A percentile compares a stretch with the other conserved stretches of the same genome.
phyloP scores from a whole-genome alignment of 2,113 vertebrate genomes.

The Australoheros scitulus region DNA sequence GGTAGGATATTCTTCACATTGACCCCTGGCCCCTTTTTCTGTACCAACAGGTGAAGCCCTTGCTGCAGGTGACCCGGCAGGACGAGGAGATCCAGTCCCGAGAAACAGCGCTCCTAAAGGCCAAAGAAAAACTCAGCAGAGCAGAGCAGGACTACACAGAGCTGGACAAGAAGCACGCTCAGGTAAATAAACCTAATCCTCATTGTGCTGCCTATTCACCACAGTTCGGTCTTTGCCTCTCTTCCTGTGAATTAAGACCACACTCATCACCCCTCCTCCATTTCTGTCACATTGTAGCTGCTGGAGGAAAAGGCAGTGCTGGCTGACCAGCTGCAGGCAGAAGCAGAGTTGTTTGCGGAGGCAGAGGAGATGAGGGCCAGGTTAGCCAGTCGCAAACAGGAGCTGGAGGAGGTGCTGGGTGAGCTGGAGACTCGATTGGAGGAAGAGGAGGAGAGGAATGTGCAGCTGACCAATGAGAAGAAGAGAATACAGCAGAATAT shows the following conservation, averaged over 20 bases:
- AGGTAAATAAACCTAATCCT: constrained; percentile 71
- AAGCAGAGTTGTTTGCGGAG: constrained; percentile 87
- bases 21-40: constrained; percentile 20
- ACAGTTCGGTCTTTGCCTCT: not conserved
- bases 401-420: constrained; percentile 85
- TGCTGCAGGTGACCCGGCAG: constrained; percentile 90
- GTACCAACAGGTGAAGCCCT: constrained; percentile 85
- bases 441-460: constrained; percentile 85
- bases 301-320: constrained; percentile 84
- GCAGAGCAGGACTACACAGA: constrained; percentile 82
- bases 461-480: constrained; percentile 83
- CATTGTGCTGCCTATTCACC: not conserved
- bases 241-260: not conserved
- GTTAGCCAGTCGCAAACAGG: constrained; percentile 83
- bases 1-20: not conserved
- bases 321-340: constrained; percentile 87
- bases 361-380: constrained; percentile 86
- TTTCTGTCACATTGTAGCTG: constrained; percentile 66
- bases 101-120: constrained; percentile 85
- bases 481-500: constrained; percentile 85
- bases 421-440: constrained; percentile 85
- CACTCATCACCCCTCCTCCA: not conserved
- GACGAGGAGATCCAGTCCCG: constrained; percentile 90
- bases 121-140: constrained; percentile 84
- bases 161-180: constrained; percentile 82